Percentiles rank a stretch among this genome's conserved stretches.
Conservation (phyloP, 2,113 vertebrate species). For the Peromyscus polionotus region DNA sequence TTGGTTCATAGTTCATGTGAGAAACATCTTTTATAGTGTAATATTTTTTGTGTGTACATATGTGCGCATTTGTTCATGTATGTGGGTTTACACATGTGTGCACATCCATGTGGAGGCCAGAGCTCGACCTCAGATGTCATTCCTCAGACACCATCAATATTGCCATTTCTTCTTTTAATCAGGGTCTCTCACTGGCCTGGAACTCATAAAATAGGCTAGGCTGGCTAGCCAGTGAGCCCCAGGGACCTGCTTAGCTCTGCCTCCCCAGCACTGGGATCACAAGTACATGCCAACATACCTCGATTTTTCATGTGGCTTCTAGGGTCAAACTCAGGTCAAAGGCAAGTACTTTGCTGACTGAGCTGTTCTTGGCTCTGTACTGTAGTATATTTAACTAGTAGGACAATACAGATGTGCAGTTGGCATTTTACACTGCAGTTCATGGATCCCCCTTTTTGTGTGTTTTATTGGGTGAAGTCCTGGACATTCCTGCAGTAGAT, state of each 20-base stretch:
- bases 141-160: not conserved
- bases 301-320: not conserved
- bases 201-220: not conserved
- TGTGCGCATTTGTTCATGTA: not conserved
- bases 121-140: not conserved
- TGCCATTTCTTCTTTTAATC: not conserved
- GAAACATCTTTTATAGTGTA: constrained; percentile 1
- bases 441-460: not conserved
- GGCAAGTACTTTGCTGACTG: not conserved
- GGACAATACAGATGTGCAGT: not conserved
- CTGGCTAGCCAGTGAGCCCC: not conserved
- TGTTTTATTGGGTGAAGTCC: not conserved
- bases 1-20: too few species aligned
- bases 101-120: not conserved
- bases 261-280: not conserved
- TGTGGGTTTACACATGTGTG: not conserved
- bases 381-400: not conserved
- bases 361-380: not conserved
- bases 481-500: not conserved
- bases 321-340: not conserved
- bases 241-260: not conserved
- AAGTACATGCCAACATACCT: not conserved
- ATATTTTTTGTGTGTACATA: not conserved
- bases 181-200: not conserved
- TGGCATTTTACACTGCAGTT: not conserved